A percentile compares a stretch with the other conserved stretches of the same genome.
These are phyloP conservation scores for Suricata suricatta DNA, from an alignment of 2,113 vertebrate genomes.

Conservation along the genomic window DNA sequence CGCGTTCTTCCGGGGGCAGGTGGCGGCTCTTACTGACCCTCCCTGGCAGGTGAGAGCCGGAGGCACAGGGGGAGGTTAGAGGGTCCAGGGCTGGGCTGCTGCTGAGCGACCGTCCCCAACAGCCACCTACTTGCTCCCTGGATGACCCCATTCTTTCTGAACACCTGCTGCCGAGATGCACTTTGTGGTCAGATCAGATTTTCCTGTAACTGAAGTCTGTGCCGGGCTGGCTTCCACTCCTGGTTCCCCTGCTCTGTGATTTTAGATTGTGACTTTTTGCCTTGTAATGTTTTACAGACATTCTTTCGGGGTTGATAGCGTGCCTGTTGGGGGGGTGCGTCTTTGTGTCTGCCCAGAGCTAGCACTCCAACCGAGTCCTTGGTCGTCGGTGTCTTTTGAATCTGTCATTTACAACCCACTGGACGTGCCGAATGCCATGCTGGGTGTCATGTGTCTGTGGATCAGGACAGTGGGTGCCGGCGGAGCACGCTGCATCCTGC, in stretches of 20 bases:
- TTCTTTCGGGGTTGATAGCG: fast-evolving
- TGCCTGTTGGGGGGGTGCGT: fast-evolving
- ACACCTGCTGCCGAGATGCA: fast-evolving
- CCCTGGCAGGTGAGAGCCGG: neutral
- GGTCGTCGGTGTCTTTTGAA: fast-evolving
- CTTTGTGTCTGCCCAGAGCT: fast-evolving
- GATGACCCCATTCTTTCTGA: neutral
- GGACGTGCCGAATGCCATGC: fast-evolving
- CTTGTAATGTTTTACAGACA: fast-evolving
- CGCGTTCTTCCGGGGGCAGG: fast-evolving
- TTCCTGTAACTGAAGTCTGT: neutral
- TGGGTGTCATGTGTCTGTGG: neutral
- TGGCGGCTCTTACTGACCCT: fast-evolving
- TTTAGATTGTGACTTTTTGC: neutral
- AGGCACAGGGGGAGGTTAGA: neutral
- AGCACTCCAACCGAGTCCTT: neutral
- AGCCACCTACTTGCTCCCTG: neutral
- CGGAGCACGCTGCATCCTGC: neutral
- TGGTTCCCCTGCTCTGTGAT: neutral
- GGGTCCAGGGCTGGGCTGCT: neutral
- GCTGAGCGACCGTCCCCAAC: fast-evolving
- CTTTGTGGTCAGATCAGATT: neutral
- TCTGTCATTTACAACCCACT: neutral
- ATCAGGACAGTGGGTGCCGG: neutral
- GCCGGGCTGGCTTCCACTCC: neutral